Conservation (phyloP, 1,140 invertebrate species). For the Goniozus legneri region DNA sequence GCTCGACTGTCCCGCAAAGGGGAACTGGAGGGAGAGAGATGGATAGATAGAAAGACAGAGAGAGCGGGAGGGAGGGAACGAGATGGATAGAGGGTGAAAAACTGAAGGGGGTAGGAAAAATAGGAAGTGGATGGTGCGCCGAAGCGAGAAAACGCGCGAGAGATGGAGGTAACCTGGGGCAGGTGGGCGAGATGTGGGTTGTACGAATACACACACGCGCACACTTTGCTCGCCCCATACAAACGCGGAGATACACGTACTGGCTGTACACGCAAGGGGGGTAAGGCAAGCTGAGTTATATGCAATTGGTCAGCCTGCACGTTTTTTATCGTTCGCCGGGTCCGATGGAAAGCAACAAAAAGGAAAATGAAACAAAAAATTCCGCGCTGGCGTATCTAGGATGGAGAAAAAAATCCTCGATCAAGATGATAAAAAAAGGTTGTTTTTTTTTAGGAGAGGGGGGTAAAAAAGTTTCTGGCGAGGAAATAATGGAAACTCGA, state of each 20-base stretch:
- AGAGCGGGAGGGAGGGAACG: constrained; percentile 1
- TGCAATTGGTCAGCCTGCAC: constrained; percentile 48
- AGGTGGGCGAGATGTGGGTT: constrained; percentile 2
- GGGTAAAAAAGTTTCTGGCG: too few relatives aligned
- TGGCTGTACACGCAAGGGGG: constrained; percentile 30
- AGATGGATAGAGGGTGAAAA: not conserved
- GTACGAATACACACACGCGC: constrained; percentile 3
- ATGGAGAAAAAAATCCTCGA: too few relatives aligned
- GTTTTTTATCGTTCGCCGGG: constrained; percentile 38
- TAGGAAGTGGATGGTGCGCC: too few relatives aligned
- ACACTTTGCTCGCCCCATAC: constrained; percentile 16
- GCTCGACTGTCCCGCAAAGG: constrained; percentile 26
- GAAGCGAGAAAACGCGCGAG: constrained; percentile 1
- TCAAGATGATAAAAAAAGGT: too few relatives aligned
- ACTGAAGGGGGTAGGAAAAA: not conserved
- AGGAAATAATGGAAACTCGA: too few relatives aligned
- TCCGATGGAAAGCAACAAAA: too few relatives aligned
- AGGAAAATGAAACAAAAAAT: too few relatives aligned
- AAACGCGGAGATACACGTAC: constrained; percentile 27
- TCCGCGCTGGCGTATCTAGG: too few relatives aligned
- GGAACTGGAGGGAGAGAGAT: constrained; percentile 6
- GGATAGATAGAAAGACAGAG: constrained; percentile 3
- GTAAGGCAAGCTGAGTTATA: constrained; percentile 44
- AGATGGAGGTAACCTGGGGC: not conserved
- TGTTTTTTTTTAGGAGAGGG: too few relatives aligned